Evolutionary conservation across 2,113 vertebrate genomes (phyloP).

Genomic region (Callipepla californica): DNA sequence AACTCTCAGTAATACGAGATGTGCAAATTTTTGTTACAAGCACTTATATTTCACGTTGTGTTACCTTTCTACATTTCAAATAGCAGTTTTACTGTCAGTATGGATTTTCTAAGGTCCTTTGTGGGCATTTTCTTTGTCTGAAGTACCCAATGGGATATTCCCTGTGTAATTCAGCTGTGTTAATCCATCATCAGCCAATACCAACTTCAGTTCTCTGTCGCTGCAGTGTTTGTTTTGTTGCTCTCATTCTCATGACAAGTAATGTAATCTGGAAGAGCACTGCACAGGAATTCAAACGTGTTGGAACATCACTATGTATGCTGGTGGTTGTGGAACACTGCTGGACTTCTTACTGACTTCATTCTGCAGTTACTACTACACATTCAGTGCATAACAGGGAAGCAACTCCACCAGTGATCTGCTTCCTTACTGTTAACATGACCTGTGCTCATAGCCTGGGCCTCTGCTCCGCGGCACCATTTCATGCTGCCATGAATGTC

Average conservation of each 20-base stretch:
- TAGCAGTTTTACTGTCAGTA: not conserved
- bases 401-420: not conserved
- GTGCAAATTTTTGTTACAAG: not conserved
- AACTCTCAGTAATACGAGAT: not conserved
- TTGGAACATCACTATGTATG: not conserved
- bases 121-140: not conserved
- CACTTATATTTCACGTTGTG: fast-evolving
- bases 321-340: not conserved
- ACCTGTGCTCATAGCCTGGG: not conserved
- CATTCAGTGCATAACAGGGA: not conserved
- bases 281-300: not conserved
- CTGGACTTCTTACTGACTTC: not conserved
- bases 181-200: too few relatives aligned
- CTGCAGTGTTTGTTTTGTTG: not conserved
- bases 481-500: fast-evolving
- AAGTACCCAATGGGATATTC: not conserved
- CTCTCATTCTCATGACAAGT: not conserved
- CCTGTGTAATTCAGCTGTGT: fast-evolving
- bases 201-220: not conserved
- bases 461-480: not conserved
- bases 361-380: not conserved
- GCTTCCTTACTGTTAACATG: not conserved
- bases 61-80: not conserved
- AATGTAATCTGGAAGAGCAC: not conserved
- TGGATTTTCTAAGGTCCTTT: fast-evolving